phyloP scores from a whole-genome alignment of 2,888 invertebrate genomes.

The Hydriomena furcata region DNA sequence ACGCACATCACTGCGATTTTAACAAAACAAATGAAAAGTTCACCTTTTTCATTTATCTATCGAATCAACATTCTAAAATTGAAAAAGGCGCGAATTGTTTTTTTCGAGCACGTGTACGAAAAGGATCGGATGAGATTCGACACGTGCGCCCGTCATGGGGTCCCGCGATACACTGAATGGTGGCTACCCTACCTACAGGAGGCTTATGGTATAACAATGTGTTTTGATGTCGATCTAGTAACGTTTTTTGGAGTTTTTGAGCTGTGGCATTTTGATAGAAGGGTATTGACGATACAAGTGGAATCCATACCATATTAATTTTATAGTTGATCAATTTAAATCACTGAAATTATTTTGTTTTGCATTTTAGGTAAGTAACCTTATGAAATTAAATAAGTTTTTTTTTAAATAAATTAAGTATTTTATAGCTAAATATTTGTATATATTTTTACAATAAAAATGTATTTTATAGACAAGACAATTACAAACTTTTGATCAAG shows the following conservation, averaged over 20 bases:
- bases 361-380: too few species aligned
- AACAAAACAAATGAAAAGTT: conserved; percentile 1
- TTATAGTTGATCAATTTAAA: too few species aligned
- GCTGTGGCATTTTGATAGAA: conserved; percentile 11
- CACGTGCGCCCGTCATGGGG: conserved; percentile 47
- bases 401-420: too few species aligned
- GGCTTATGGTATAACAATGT: conserved; percentile 30
- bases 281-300: conserved; percentile 1
- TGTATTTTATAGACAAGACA: too few species aligned
- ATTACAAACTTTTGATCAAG: too few species aligned
- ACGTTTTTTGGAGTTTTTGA: conserved; percentile 26
- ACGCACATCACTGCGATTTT: conserved; percentile 62
- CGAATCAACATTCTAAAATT: conserved; percentile 12
- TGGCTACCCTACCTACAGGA: conserved; percentile 37
- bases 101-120: conserved; percentile 31
- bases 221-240: conserved; percentile 23
- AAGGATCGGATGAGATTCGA: conserved; percentile 20
- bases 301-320: too few species aligned
- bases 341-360: too few species aligned
- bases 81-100: conserved; percentile 32
- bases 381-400: too few species aligned
- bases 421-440: too few species aligned
- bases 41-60: not conserved
- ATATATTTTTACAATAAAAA: too few species aligned
- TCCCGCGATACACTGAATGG: conserved; percentile 53